Percentiles rank a stretch among this genome's conserved stretches.
phyloP scores from a whole-genome alignment of 2,888 invertebrate species.

The Arge pagana region DNA sequence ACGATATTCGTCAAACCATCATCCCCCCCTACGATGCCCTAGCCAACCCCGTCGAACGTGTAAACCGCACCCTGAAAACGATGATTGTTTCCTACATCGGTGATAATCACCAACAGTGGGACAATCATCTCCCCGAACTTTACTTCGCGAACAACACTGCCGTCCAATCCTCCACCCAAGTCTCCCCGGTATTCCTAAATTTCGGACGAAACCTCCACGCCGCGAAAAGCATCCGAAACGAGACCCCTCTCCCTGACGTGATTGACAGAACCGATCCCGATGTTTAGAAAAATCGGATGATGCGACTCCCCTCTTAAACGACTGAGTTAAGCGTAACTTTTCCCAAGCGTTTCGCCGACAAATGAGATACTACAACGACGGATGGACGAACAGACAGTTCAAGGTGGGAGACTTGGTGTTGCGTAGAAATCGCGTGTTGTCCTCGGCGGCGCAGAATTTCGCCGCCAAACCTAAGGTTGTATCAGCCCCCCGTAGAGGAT shows the following conservation, averaged over 20 bases:
- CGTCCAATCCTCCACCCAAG: slow-evolving; percentile 19
- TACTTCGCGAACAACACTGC: slow-evolving; percentile 30
- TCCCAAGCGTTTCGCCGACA: slow-evolving; percentile 2
- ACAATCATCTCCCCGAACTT: slow-evolving; percentile 25
- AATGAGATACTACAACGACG: slow-evolving; percentile 15
- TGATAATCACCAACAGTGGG: slow-evolving; percentile 25
- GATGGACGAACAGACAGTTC: no score
- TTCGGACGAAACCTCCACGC: slow-evolving; percentile 22
- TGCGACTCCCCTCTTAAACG: neutral
- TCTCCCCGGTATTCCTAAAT: slow-evolving; percentile 28
- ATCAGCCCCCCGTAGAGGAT: no score
- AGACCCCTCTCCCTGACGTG: neutral
- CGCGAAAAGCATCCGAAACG: neutral
- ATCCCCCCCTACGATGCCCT: slow-evolving; percentile 25
- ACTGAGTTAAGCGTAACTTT: slow-evolving; percentile 2
- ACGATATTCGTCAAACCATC: slow-evolving; percentile 3
- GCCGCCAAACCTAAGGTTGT: slow-evolving; percentile 32
- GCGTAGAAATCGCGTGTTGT: slow-evolving; percentile 23
- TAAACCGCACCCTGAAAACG: slow-evolving; percentile 30
- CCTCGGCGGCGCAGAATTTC: slow-evolving; percentile 22
- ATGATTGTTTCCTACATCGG: slow-evolving; percentile 3
- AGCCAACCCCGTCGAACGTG: slow-evolving; percentile 32
- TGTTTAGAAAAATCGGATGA: neutral
- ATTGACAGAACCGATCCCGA: neutral
- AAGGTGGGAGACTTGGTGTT: slow-evolving; percentile 22